Conservation (phyloP, 2,113 vertebrate species). For the Chitala chitala region DNA sequence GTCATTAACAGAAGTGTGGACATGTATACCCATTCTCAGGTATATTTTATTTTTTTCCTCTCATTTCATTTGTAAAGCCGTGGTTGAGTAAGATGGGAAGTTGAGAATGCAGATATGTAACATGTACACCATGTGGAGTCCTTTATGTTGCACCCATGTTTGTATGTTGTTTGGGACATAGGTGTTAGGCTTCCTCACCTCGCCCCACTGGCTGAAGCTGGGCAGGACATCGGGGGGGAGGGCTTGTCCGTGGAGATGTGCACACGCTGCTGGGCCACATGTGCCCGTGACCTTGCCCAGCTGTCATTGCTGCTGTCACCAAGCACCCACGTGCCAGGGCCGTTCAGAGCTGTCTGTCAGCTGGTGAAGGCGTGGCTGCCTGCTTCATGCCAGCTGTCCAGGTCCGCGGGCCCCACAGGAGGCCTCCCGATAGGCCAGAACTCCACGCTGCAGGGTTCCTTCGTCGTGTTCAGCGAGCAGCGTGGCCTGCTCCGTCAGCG, state of each 20-base stretch:
- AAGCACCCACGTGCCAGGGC: slow-evolving; percentile 35
- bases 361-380: slow-evolving; percentile 45
- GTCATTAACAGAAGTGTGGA: background rate
- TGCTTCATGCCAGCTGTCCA: slow-evolving; percentile 57
- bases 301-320: slow-evolving; percentile 51
- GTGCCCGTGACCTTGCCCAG: slow-evolving; percentile 35
- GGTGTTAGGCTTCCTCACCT: background rate
- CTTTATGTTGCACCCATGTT: background rate
- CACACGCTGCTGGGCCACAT: background rate
- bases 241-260: no score
- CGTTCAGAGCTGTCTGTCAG: background rate
- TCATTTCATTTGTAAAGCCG: background rate
- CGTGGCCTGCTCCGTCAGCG: background rate
- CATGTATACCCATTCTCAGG: slow-evolving; percentile 7
- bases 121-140: background rate
- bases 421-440: slow-evolving; percentile 37
- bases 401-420: slow-evolving; percentile 48
- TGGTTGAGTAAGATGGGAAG: background rate
- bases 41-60: background rate
- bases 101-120: no score
- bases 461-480: background rate
- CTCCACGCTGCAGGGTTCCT: background rate
- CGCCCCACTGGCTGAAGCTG: background rate
- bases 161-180: background rate
- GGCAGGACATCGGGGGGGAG: no score